Evolutionary conservation across 2,888 invertebrate species (phyloP), one percentile per base, ranked within the genome.

Genomic region (Alitta virens): DNA sequence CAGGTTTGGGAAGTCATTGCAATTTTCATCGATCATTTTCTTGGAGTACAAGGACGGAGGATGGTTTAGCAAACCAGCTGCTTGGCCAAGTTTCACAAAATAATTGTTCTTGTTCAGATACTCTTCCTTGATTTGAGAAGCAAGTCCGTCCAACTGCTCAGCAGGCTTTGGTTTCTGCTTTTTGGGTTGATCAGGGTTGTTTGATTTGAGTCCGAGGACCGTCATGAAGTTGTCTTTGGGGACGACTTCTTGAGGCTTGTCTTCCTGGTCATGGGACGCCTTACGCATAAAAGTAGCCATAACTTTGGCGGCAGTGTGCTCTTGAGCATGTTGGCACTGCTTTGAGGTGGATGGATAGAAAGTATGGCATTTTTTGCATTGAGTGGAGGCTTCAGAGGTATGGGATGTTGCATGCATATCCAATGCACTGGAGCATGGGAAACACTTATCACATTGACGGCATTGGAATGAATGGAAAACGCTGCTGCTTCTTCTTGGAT

Each of bases 291-390:
- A 57, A 50, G 55, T 42, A 66, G 68, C 54, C 27, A 68, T 51
- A 7, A 67, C 62, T 5, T 62, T 52, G 14, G 56, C 33, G n/a
- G 26, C 68, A 26, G 71, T 65, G 67, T 79, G 79, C 60, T 73
- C 73, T n/a, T 71, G 62, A 74, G 75, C 74, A 65, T 79, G 81
- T 5, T 71, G 62, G 40, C 75, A 70, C 23, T 77, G 73, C 38
- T 71, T 71, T 16, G 71, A 66, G 2, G 69, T 50, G 21, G 85
- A 84, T 75, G 90, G 90, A 69, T 88, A 86, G 63, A 87, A 86
- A 77, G 91, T 91, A 75, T 77, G 72, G 69, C 81, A 82, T 7
- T 74, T 66, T 1, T 74, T 71, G 62, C 82, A 82, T 55, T 70
- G 70, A 1, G 77, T 76, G 21, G 69, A 68, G 51, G 72, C 71